Evolutionary conservation across 1,140 invertebrate species (phyloP).

Genomic region (Cydia pomonella): DNA sequence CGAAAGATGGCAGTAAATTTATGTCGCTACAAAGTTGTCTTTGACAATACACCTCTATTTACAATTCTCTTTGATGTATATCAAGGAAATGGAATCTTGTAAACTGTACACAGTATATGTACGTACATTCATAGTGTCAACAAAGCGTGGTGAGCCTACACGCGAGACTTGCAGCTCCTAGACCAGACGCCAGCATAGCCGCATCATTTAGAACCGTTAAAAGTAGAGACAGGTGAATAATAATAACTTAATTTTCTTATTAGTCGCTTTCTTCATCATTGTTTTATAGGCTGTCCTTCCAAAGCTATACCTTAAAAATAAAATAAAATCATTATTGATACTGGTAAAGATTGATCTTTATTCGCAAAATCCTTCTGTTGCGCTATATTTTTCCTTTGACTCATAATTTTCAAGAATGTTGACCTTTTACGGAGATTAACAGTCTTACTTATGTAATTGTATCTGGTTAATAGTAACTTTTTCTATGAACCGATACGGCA

Average conservation of each 20-base stretch:
- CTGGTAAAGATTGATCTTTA: too few species aligned
- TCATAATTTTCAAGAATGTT: too few species aligned
- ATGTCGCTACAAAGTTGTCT: too few species aligned
- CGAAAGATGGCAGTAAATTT: too few species aligned
- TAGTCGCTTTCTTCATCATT: neutral
- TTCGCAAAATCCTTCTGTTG: too few species aligned
- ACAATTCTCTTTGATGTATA: too few species aligned
- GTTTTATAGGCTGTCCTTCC: neutral
- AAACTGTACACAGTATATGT: too few species aligned
- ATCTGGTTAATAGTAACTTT: slow-evolving; percentile 43
- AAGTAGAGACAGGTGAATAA: slow-evolving; percentile 29
- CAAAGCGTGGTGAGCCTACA: slow-evolving; percentile 3
- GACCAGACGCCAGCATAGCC: slow-evolving; percentile 57
- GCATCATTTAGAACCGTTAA: slow-evolving; percentile 69
- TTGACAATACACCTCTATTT: too few species aligned
- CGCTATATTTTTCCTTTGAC: too few species aligned
- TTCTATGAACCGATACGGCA: slow-evolving; percentile 46
- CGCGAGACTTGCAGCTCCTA: slow-evolving; percentile 55
- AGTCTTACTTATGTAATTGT: neutral
- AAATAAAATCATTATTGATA: neutral
- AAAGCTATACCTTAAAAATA: neutral
- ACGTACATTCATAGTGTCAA: neutral
- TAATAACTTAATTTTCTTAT: neutral
- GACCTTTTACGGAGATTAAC: neutral
- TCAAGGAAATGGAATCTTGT: too few species aligned